Evolutionary conservation across 1,140 invertebrate genomes (phyloP).

Genomic region (honey bee (Apis mellifera)): DNA sequence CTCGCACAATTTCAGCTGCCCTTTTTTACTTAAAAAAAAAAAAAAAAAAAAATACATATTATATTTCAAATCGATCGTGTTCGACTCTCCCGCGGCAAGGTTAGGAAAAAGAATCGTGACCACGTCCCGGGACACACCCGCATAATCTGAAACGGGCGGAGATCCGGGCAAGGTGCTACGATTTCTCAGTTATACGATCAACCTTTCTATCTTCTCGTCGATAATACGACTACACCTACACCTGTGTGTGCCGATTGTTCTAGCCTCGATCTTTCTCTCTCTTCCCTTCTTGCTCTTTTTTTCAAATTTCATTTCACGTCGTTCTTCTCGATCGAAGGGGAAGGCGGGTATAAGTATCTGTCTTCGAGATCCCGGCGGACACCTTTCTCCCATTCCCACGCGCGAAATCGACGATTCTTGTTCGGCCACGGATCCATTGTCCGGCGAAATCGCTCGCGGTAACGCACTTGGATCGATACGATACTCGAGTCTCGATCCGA

Average conservation of each 20-base stretch:
- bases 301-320: not conserved
- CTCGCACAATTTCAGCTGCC: no score
- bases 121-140: slow-evolving; percentile 32
- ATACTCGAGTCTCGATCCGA: no score
- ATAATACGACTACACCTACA: slow-evolving; percentile 48
- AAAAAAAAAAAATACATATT: no score
- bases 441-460: slow-evolving; percentile 11
- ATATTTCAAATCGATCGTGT: no score
- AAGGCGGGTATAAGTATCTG: slow-evolving; percentile 43
- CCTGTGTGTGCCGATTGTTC: slow-evolving; percentile 48
- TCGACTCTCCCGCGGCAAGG: no score
- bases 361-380: slow-evolving; percentile 59
- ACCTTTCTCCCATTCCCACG: slow-evolving; percentile 64
- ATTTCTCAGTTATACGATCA: slow-evolving; percentile 51
- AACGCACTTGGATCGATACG: not conserved
- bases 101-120: slow-evolving; percentile 17
- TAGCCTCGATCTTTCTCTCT: not conserved
- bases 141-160: slow-evolving; percentile 23
- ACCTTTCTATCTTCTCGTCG: slow-evolving; percentile 62
- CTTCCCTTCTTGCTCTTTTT: not conserved
- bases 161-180: slow-evolving; percentile 8
- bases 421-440: slow-evolving; percentile 45
- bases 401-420: slow-evolving; percentile 57
- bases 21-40: no score
- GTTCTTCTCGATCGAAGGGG: slow-evolving; percentile 50